Base-by-base conservation (phyloP, 2,888 invertebrate genomes). In the Acleris sparsana region DNA sequence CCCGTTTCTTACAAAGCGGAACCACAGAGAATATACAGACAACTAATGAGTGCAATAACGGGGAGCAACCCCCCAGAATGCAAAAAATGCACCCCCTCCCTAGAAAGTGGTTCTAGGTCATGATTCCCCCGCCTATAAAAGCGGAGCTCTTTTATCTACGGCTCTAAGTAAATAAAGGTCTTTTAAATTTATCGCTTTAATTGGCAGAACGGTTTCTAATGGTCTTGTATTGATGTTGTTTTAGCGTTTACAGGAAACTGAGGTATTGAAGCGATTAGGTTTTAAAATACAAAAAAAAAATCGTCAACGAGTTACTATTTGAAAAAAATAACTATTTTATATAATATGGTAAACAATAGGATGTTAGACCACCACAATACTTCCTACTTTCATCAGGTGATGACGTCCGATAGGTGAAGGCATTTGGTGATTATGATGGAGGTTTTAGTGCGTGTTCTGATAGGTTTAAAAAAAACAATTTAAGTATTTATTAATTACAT, bases 11-110 rank as follows among this genome's bases (percentile, higher is more conserved):
- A n/a, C 11, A 44, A 56, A 18, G 20, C 44, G 5, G 56, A 48
- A 16, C 39, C 57, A 25, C 46, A 29, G 57, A 51, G 56, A 57
- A 52, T 59, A 53, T 29, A 52, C 29, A 62, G 20, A 16, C 61
- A 59, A 62, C 80, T 84, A 85, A 85, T 85, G 85, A 83, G 83
- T 71, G 80, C 80, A 84, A 84, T 85, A 84, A 82, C 75, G 77
- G 62, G 74, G 69, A 62, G 59, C 68, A 73, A 75, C 70, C 69
- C 74, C 73, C 71, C 52, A 74, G 76, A 80, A 82, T 80, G 80
- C 78, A 80, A 80, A 83, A 83, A 86, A 80, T 73, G 78, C 80
- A 78, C 71, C 73, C 69, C 72, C 58, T 80, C 13, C 39, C 39
- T 39, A 39, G 39, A 39, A 39, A 39, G 13, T 39, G 13, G 39